Evolutionary conservation across 2,888 invertebrate genomes (phyloP).

Genomic region (Autographa gamma): DNA sequence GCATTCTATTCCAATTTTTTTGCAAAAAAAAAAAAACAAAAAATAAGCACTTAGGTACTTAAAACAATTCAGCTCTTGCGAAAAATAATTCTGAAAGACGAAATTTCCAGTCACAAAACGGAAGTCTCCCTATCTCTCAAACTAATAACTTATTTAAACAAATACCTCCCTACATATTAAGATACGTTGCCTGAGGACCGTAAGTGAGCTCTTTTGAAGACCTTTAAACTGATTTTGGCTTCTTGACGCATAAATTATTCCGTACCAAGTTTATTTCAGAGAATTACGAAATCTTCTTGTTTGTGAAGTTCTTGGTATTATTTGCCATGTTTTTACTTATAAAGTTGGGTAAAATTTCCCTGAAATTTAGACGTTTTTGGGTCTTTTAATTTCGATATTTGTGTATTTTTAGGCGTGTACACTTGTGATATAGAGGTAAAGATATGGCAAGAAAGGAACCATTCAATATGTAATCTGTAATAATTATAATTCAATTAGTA

Average conservation of each 20-base stretch:
- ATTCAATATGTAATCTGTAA: too few species aligned
- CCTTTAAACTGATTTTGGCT: conserved; percentile 47
- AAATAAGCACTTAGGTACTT: too few species aligned
- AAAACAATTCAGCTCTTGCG: neutral
- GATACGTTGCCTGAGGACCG: conserved; percentile 33
- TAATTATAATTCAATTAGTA: too few species aligned
- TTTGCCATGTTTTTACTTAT: conserved; percentile 10
- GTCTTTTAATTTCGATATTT: neutral
- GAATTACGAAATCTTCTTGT: conserved; percentile 24
- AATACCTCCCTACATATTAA: conserved; percentile 51
- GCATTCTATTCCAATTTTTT: too few species aligned
- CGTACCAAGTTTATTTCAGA: conserved; percentile 34
- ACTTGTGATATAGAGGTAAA: too few species aligned
- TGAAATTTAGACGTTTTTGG: neutral
- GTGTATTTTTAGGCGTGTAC: too few species aligned
- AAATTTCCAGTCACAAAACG: neutral
- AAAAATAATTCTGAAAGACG: neutral
- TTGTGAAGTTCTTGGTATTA: conserved; percentile 15
- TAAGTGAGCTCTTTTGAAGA: conserved; percentile 34
- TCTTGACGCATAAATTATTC: conserved; percentile 49
- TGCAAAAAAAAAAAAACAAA: too few species aligned
- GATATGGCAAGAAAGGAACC: too few species aligned
- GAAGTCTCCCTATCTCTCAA: neutral
- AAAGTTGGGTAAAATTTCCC: neutral
- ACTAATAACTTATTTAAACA: conserved; percentile 47